Conservation (phyloP, 2,888 invertebrate genomes). For the Harpalus rufipes region DNA sequence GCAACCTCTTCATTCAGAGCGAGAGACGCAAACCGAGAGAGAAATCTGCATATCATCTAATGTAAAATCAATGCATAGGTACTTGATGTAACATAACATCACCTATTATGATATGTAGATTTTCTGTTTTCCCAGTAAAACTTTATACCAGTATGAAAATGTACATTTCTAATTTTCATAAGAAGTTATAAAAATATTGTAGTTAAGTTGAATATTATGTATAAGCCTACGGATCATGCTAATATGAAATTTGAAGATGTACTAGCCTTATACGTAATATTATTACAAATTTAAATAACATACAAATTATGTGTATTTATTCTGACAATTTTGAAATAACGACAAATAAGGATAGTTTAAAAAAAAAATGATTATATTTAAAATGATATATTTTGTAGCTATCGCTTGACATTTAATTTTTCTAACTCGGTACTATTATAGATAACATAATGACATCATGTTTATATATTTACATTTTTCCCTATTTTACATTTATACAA, state of each 20-base stretch:
- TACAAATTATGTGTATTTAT: conserved; percentile 12
- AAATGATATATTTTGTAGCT: conserved; percentile 9
- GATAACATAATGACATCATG: conserved; percentile 9
- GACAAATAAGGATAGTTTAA: conserved; percentile 3
- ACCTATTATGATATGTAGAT: conserved; percentile 52
- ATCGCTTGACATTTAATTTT: conserved; percentile 23
- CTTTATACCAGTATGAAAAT: conserved; percentile 33
- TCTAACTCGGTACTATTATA: conserved; percentile 6
- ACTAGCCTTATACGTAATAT: neutral
- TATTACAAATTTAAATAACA: conserved; percentile 15
- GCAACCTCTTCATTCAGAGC: conserved; percentile 21
- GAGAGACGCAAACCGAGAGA: conserved; percentile 26
- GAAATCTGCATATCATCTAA: conserved; percentile 61
- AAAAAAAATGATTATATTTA: neutral
- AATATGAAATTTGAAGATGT: conserved; percentile 40
- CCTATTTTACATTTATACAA: neutral
- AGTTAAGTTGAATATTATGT: conserved; percentile 23
- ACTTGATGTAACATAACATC: conserved; percentile 37
- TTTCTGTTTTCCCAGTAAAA: neutral
- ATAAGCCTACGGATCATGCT: conserved; percentile 34
- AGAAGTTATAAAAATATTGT: conserved; percentile 24
- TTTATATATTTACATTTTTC: neutral
- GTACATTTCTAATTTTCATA: conserved; percentile 3
- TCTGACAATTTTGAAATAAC: conserved; percentile 19
- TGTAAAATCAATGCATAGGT: conserved; percentile 51